These are phyloP conservation scores for Danaus chrysippus DNA, from an alignment of 2,888 invertebrate genomes.

Conservation along the genomic window DNA sequence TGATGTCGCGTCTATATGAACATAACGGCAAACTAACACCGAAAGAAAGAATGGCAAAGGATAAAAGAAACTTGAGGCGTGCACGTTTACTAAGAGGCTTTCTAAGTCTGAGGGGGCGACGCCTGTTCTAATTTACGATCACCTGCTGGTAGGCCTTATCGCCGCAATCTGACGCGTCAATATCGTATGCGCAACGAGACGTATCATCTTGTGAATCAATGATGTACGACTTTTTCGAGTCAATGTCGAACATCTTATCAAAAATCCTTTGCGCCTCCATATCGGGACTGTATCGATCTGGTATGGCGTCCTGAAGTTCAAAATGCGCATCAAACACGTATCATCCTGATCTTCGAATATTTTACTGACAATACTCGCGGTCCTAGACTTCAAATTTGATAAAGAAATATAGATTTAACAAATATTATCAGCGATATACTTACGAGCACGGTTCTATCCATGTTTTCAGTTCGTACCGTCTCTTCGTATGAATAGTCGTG, in stretches of 20 bases:
- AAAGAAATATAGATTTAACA: constrained; percentile 11
- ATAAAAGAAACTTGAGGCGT: constrained; percentile 72
- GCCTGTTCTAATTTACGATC: constrained; percentile 68
- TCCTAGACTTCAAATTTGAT: constrained; percentile 8
- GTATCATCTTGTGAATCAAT: constrained; percentile 67
- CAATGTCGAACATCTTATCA: constrained; percentile 79
- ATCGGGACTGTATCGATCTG: constrained; percentile 78
- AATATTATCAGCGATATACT: constrained; percentile 41
- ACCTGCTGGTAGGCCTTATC: constrained; percentile 75
- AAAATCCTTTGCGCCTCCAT: constrained; percentile 78
- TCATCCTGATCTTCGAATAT: constrained; percentile 25
- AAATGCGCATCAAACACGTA: constrained; percentile 60
- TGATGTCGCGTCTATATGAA: constrained; percentile 49
- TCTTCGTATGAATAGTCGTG: constrained; percentile 70
- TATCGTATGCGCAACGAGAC: constrained; percentile 74
- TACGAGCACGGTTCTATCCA: constrained; percentile 71
- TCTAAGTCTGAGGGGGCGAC: constrained; percentile 59
- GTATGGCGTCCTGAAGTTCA: constrained; percentile 75
- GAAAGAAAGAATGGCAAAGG: constrained; percentile 55
- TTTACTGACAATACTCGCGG: constrained; percentile 9
- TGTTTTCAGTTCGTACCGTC: constrained; percentile 60
- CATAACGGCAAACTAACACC: constrained; percentile 43
- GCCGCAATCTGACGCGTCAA: constrained; percentile 74
- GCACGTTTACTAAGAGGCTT: constrained; percentile 72
- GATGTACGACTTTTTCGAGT: constrained; percentile 70